Percentiles rank a stretch among this genome's conserved stretches.
Conservation (phyloP, 2,888 invertebrate species). For the Conistra vaccinii region DNA sequence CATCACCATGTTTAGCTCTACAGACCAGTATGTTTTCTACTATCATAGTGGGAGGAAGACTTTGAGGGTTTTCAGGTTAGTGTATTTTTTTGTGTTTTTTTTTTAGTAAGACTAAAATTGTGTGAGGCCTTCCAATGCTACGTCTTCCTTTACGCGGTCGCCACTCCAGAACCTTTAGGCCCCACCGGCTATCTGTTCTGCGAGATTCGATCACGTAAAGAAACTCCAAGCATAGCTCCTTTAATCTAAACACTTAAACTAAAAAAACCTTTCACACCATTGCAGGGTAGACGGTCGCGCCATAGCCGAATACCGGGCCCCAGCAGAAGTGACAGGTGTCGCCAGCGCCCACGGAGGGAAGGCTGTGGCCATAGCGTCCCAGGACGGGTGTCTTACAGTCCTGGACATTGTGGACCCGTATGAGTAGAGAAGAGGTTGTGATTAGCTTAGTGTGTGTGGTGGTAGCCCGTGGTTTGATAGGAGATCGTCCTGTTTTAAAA, state of each 20-base stretch:
- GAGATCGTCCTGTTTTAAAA: background rate
- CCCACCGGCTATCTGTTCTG: too few species aligned
- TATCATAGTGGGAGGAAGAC: constrained; percentile 99
- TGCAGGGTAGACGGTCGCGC: constrained; percentile 96
- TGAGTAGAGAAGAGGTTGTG: constrained; percentile 68
- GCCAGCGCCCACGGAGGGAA: constrained; percentile 96
- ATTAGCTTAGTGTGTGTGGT: constrained; percentile 22
- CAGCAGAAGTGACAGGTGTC: constrained; percentile 96
- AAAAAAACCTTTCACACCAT: constrained; percentile 4
- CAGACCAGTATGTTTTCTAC: constrained; percentile 98
- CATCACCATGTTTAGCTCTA: constrained; percentile 97
- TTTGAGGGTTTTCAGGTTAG: constrained; percentile 96
- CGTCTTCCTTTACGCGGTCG: too few species aligned
- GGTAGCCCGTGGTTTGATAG: constrained; percentile 8
- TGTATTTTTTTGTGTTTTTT: background rate
- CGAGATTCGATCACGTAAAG: too few species aligned
- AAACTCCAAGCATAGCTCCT: too few species aligned
- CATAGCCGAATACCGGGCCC: constrained; percentile 97
- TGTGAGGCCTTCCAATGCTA: too few species aligned
- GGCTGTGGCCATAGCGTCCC: constrained; percentile 96
- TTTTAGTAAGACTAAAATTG: too few species aligned
- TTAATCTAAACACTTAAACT: too few species aligned
- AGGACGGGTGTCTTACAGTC: constrained; percentile 98
- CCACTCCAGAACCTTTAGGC: too few species aligned
- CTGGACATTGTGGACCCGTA: constrained; percentile 92